These are phyloP conservation scores for Morone chrysops DNA, from an alignment of 2,113 vertebrate genomes.

Conservation along the genomic window DNA sequence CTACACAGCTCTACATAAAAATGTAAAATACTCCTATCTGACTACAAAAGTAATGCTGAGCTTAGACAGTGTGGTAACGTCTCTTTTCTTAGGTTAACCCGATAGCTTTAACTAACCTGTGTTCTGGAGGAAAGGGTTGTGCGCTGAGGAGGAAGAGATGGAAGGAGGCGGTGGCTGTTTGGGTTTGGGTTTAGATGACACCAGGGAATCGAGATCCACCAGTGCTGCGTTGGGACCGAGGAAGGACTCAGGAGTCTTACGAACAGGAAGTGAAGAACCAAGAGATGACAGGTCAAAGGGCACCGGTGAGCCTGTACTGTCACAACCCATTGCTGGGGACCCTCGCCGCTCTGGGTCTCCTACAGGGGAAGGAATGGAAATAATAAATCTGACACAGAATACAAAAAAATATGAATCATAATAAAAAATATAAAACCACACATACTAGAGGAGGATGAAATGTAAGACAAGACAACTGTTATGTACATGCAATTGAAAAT, in stretches of 20 bases:
- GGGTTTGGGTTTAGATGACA: conserved; percentile 88
- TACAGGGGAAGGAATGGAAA: conserved; percentile 25
- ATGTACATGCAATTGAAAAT: conserved; percentile 44
- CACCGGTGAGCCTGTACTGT: conserved; percentile 84
- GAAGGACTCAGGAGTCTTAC: conserved; percentile 94
- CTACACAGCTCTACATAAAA: not conserved
- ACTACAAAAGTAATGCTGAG: not conserved
- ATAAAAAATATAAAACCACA: conserved; percentile 17
- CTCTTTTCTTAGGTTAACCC: not conserved
- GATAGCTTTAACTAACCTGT: conserved; percentile 78
- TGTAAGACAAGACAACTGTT: conserved; percentile 69
- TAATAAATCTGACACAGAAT: not conserved
- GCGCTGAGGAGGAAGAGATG: conserved; percentile 83
- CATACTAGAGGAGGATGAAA: conserved; percentile 64
- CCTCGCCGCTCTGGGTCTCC: conserved; percentile 81
- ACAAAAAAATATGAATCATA: not conserved
- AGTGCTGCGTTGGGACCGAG: conserved; percentile 92
- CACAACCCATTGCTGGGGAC: conserved; percentile 70
- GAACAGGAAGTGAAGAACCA: conserved; percentile 86
- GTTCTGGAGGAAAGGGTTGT: conserved; percentile 91
- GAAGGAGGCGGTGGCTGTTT: conserved; percentile 84
- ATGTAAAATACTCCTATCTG: not conserved
- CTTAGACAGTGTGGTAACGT: not conserved
- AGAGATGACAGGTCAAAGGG: conserved; percentile 88
- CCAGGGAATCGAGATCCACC: conserved; percentile 91